These are phyloP conservation scores for Tipula confusa DNA, from an alignment of 2,888 invertebrate species.

Conservation along the genomic window DNA sequence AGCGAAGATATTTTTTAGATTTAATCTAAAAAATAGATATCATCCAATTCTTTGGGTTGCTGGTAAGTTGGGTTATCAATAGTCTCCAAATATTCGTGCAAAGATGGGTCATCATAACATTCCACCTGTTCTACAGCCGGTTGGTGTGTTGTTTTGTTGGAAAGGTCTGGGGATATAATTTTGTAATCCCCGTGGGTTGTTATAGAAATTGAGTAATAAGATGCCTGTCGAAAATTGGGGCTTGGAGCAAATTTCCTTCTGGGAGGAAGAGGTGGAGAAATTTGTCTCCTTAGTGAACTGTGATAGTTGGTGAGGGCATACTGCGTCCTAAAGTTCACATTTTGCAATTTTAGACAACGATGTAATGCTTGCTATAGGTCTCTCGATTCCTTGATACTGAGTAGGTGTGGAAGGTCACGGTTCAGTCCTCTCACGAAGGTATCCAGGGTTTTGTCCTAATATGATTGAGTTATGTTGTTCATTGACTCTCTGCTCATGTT, in stretches of 20 bases:
- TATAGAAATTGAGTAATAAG: neutral
- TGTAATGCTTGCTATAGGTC: constrained; percentile 33
- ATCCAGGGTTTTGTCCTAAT: constrained; percentile 32
- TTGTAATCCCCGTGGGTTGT: neutral
- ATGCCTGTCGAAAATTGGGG: neutral
- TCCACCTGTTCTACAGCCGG: neutral
- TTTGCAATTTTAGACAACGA: constrained; percentile 31
- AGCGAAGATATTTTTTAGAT: neutral
- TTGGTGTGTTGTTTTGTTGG: neutral
- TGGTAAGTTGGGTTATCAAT: neutral
- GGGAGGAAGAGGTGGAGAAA: neutral
- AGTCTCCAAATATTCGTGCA: neutral
- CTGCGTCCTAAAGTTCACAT: constrained; percentile 31
- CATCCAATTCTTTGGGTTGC: neutral
- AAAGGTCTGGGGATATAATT: neutral
- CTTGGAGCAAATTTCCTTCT: neutral
- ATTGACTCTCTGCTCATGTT: constrained; percentile 30
- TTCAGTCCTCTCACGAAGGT: constrained; percentile 34
- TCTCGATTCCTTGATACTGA: constrained; percentile 32
- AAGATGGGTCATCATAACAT: neutral
- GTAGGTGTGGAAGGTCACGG: constrained; percentile 31
- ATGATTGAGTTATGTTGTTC: constrained; percentile 26
- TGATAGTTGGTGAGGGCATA: constrained; percentile 30
- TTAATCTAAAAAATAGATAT: constrained; percentile 9
- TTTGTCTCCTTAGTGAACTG: neutral